Base-by-base conservation (phyloP, 1,140 invertebrate species). In the Aphelinus certus region DNA sequence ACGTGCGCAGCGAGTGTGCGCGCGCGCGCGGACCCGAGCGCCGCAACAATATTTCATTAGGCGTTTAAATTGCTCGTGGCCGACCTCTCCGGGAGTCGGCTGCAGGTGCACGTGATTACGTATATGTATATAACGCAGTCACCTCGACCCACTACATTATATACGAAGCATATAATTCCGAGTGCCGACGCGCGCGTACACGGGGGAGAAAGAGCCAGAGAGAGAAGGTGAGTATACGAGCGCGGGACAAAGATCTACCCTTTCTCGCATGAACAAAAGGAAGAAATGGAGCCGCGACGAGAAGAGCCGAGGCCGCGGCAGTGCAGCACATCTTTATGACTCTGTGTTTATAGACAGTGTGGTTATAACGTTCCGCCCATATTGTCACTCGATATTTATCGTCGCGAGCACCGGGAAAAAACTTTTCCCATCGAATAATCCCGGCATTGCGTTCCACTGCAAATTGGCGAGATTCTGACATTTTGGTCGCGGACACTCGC, bases 181-280 rank as follows among this genome's bases (percentile, higher is more conserved):
- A 68, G 49, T 48, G 48, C 65, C 49, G 42, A 53, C 47, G 64
- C 47, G 7, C 47, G 64, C 47, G 7, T 9, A 53, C 10, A n/a
- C 42, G 45, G 7, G 45, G 26, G 10, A 58, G 49, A 45, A 43
- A 60, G 56, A 49, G 9, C 7, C 4, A 53, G 51, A 53, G 51
- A 53, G 9, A 53, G 9, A 53, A 53, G 7, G 42, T 48, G 10
- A 60, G 26, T 26, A 26, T 26, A 26, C 26, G 26, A 26, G 26
- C 26, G 48, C 43, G 46, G 7, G 56, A 75, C 70, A 69, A 73
- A 78, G 72, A 77, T 78, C 58, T 69, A 26, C 26, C 26, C 47
- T 55, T 53, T 74, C 56, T 68, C 60, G 47, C 57, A 58, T 60
- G 43, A 5, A 51, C 51, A 63, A 62, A 67, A 63, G 42, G 49